phyloP scores from a whole-genome alignment of 2,113 vertebrate species.

The Malaclemys terrapin region DNA sequence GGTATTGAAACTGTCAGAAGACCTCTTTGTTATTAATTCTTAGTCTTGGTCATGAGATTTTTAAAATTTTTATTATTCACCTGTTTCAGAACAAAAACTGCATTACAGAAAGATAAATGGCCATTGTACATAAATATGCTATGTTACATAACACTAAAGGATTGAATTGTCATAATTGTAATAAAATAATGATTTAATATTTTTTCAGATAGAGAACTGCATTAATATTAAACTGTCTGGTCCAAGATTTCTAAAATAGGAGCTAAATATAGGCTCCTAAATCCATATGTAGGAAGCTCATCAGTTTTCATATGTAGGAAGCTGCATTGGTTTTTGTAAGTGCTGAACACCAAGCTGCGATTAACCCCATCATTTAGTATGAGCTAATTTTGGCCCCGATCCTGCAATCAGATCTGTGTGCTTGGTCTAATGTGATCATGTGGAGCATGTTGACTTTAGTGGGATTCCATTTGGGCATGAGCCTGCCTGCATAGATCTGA shows the following conservation, averaged over 20 bases:
- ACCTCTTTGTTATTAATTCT: not conserved
- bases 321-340: not conserved
- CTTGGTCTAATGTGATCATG: not conserved
- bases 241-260: not conserved
- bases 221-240: not conserved
- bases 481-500: not conserved
- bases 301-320: not conserved
- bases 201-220: not conserved
- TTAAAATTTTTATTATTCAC: not conserved
- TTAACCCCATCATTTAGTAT: not conserved
- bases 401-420: not conserved
- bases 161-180: not conserved
- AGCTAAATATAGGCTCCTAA: not conserved
- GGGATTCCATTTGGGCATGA: not conserved
- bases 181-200: not conserved
- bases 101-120: not conserved
- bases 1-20: not conserved
- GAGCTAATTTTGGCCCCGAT: not conserved
- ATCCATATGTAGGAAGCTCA: not conserved
- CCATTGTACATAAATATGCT: not conserved
- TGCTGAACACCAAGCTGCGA: not conserved
- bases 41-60: not conserved
- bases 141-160: not conserved
- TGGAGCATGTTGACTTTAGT: not conserved
- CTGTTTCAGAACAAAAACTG: not conserved